A percentile compares a stretch with the other conserved stretches of the same genome.
Evolutionary conservation across 2,797 vertebrate genomes (phyloP).

Genomic region (Peromyscus eremicus): DNA sequence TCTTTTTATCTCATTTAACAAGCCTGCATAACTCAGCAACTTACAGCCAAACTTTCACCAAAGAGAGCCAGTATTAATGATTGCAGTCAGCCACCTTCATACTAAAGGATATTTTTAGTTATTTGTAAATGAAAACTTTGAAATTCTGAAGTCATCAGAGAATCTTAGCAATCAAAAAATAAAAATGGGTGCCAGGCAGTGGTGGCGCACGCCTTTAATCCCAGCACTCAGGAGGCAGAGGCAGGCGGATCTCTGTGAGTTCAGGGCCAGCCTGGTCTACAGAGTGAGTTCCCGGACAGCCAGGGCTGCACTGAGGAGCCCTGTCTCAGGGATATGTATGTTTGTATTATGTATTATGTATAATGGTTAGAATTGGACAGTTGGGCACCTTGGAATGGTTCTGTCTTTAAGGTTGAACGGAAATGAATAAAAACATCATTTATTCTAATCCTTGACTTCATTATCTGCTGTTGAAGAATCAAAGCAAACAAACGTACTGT

Average conservation of each 20-base stretch:
- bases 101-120: neutral
- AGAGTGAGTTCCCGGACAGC: no score
- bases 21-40: neutral
- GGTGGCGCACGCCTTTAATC: no score
- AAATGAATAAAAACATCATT: slow-evolving; percentile 39
- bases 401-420: slow-evolving; percentile 10
- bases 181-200: neutral
- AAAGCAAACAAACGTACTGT: slow-evolving; percentile 10
- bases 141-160: slow-evolving; percentile 40
- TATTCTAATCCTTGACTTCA: slow-evolving; percentile 31
- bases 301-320: no score
- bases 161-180: neutral
- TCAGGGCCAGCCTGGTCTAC: no score
- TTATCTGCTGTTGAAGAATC: slow-evolving; percentile 42
- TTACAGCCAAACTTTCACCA: slow-evolving; percentile 22
- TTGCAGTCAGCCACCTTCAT: neutral
- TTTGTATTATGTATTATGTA: no score
- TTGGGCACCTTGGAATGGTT: neutral
- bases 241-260: no score
- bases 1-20: slow-evolving; percentile 7
- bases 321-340: no score
- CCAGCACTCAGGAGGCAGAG: no score
- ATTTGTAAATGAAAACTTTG: slow-evolving; percentile 42
- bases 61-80: slow-evolving; percentile 1
- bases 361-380: neutral